phyloP scores from a whole-genome alignment of 1,140 invertebrate species.

The Popillia japonica region DNA sequence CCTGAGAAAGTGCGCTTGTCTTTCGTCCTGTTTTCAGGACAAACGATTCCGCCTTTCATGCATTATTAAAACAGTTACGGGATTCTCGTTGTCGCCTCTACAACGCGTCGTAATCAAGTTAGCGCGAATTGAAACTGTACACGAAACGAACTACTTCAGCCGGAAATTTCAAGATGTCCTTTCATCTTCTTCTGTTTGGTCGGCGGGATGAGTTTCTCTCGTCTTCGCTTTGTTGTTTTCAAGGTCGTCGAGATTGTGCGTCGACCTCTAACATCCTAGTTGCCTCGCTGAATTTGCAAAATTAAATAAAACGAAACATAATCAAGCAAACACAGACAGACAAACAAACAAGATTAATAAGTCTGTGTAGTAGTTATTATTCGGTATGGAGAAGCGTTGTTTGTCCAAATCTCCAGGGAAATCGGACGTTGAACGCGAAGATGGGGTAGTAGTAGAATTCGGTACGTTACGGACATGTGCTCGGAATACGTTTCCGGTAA shows the following conservation, averaged over 20 bases:
- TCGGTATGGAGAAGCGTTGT: background rate
- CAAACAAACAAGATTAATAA: no score
- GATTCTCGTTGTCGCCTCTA: background rate
- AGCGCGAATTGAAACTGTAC: conserved; percentile 16
- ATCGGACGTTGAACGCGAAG: background rate
- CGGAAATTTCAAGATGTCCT: background rate
- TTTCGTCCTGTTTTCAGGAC: background rate
- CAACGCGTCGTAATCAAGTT: background rate
- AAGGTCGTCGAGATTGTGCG: no score
- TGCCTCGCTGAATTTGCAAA: no score
- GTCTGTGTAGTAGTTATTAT: background rate
- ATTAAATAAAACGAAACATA: no score
- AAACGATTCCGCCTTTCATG: conserved; percentile 16
- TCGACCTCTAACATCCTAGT: no score
- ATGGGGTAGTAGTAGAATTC: background rate
- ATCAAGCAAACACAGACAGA: no score
- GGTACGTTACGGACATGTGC: background rate
- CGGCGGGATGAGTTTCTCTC: no score
- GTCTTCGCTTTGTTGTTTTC: no score
- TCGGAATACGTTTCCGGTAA: background rate
- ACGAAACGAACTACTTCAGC: conserved; percentile 19
- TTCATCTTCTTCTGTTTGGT: no score
- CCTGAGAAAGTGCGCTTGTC: no score
- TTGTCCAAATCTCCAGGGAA: conserved; percentile 3
- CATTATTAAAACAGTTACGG: background rate